Base-by-base conservation (phyloP, 2,888 invertebrate species). In the Masnerella sp. region DNA sequence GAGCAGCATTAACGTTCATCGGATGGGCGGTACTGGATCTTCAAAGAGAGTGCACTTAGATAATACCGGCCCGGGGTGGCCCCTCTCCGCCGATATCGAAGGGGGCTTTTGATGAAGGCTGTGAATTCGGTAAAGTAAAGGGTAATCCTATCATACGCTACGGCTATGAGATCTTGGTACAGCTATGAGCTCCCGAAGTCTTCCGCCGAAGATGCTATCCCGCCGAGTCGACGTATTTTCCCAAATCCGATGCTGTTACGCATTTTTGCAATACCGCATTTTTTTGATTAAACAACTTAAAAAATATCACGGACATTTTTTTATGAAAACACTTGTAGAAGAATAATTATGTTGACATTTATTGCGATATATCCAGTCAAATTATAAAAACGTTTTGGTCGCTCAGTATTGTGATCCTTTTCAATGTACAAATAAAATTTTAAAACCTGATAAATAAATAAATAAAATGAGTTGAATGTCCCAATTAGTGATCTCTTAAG, bases 21-120 rank as follows among this genome's bases (percentile, higher is more conserved):
- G 80, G 80, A 78, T 80, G 79, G 81, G 79, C 78, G 81, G 78
- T 76, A 81, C 61, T 79, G 83, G 81, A 85, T 87, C 87, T 87
- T 87, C 86, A 86, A 86, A 86, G 86, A 84, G 85, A 83, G 85
- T 87, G 87, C 87, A 87, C 86, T 87, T 87, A 87, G 87, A 87
- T 87, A 87, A 87, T 87, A 84, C 87, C 83, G 79, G 81, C 75
- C 80, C 80, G 78, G 79, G 79, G 77, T 77, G 75, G 77, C 74
- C 68, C 68, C 73, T 72, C 76, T 69, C 71, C 69, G 59, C 75
- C 78, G 81, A 82, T 82, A 82, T 82, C 81, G 82, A 81, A 72
- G 74, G 83, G 83, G 81, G 85, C 87, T 86, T 87, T 87, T 87
- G 87, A 86, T 85, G 87, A 86, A 85, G 85, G 82, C 82, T 83